Evolutionary conservation across 30 jellyfish, hydroid and myxozoan genomes (phyloP).

Genomic region (Euphysa ruthae): DNA sequence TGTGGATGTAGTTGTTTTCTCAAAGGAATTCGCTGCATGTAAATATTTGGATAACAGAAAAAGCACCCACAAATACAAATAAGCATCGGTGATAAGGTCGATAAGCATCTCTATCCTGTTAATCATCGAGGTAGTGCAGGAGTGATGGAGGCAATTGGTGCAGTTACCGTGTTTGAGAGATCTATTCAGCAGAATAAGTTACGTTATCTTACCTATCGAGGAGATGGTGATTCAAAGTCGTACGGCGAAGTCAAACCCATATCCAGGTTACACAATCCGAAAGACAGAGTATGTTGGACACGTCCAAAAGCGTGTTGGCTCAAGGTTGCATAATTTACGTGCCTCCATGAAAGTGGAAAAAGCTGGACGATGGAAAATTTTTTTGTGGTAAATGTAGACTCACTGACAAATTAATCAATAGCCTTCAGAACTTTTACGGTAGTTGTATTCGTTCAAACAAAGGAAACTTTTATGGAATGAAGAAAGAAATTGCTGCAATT

Average conservation of each 20-base stretch:
- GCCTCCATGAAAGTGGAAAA: conserved; percentile 16
- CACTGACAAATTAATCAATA: too few relatives aligned
- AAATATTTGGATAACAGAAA: background rate
- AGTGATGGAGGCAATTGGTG: background rate
- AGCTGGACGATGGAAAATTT: conserved; percentile 15
- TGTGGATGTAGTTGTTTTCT: background rate
- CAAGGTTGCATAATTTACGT: background rate
- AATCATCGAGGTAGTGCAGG: background rate
- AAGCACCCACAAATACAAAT: background rate
- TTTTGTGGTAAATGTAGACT: too few relatives aligned
- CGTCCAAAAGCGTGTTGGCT: background rate
- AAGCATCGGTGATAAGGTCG: background rate
- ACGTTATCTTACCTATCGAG: background rate
- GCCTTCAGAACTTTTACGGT: too few relatives aligned
- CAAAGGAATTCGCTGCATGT: background rate
- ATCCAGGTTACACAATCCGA: background rate
- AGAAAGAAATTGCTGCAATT: conserved; percentile 32
- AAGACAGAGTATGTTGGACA: too few relatives aligned
- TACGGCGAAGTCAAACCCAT: background rate
- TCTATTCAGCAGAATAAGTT: background rate
- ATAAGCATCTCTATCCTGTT: background rate
- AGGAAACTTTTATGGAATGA: conserved; percentile 28
- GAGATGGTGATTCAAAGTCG: background rate
- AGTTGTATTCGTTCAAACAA: conserved; percentile 25
- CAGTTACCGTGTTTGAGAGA: background rate